Base-by-base conservation (phyloP, 2,888 invertebrate species). In the Drosophila putrida region DNA sequence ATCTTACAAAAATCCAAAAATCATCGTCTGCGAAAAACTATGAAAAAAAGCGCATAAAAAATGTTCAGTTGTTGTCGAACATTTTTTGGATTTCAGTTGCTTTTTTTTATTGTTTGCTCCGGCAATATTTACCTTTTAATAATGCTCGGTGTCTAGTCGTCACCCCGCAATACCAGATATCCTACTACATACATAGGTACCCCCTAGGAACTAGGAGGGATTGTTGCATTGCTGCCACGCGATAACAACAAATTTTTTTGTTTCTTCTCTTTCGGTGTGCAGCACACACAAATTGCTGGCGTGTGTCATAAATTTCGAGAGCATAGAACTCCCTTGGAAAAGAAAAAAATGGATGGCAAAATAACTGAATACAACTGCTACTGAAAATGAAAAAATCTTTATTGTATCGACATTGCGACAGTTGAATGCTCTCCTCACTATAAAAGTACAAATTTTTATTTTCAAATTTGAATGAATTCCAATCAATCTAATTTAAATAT, bases 71-170 rank as follows among this genome's bases (percentile, higher is more conserved):
- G 72, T 79, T 81, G 78, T 87, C 88, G 75, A 82, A 82, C 84
- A 87, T 79, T 80, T 66, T 43, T 54, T 43, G 49, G 27, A 59
- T 38, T 44, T 36, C 28, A 15, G 25, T 44, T 43, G 11, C 20
- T 41, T 31, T 33, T 39, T 50, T 47, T 74, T 74, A 66, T 71
- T 85, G 79, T 77, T 83, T 72, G 85, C 71, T 50, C 49, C 60
- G 75, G 72, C 73, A 88, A 83, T 88, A 88, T 88, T 88, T 85
- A 84, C 83, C 86, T 84, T 82, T 84, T 82, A 80, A 88, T 85
- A 88, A 78, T 75, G 74, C 76, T 71, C 71, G 31, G 54, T 84
- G 84, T 80, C 82, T 75, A 71, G 68, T 75, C 78, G 81, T 66
- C 67, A 72, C 70, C 63, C 77, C 27, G 54, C 57, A 57, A 63